Conservation (phyloP, 2,113 vertebrate genomes). For the Delphinus delphis region DNA sequence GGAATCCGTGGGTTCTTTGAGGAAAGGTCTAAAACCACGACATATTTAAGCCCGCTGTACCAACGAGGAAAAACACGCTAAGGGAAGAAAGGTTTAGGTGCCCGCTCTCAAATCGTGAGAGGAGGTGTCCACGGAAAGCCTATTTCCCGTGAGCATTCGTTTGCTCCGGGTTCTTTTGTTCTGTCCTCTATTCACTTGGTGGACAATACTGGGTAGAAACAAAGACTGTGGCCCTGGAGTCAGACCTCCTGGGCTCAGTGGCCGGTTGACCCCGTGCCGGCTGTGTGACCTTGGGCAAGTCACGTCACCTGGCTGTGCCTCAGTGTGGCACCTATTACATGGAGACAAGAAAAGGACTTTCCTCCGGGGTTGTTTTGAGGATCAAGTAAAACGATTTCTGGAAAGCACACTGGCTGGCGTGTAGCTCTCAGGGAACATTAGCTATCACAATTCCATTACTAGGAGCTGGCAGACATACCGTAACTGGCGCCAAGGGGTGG, state of each 20-base stretch:
- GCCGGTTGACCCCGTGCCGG: not conserved
- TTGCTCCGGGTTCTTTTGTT: not conserved
- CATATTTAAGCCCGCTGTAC: not conserved
- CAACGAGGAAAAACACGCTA: not conserved
- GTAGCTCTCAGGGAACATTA: not conserved
- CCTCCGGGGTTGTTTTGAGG: not conserved
- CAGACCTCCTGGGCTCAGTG: not conserved
- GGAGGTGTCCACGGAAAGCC: not conserved
- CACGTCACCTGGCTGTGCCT: not conserved
- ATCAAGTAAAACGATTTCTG: not conserved
- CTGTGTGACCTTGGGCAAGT: not conserved
- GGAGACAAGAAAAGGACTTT: not conserved
- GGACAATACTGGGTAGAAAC: not conserved
- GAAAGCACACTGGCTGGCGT: not conserved
- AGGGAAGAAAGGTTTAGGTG: not conserved
- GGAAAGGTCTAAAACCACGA: not conserved
- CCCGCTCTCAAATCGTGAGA: not conserved
- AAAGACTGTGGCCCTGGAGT: not conserved
- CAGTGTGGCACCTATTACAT: not conserved
- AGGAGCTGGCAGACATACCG: not conserved
- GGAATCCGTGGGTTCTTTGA: not conserved
- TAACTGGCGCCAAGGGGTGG: not conserved
- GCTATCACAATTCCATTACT: not conserved
- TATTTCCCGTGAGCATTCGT: accelerated
- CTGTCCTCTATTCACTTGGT: not conserved